These are phyloP conservation scores for Hydropsyche betteni DNA, from an alignment of 2,888 invertebrate species.

Conservation along the genomic window DNA sequence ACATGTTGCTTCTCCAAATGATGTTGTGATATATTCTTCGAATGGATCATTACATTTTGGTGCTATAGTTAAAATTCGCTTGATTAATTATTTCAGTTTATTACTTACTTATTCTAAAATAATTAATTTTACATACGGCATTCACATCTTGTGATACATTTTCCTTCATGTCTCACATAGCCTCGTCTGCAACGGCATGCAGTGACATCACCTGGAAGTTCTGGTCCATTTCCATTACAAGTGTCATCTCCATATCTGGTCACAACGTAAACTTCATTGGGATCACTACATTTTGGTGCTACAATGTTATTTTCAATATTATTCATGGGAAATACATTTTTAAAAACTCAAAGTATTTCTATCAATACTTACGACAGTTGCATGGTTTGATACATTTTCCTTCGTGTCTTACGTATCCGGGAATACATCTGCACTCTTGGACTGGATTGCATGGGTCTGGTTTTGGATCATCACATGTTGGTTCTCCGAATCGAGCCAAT, in stretches of 20 bases:
- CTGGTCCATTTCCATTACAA: not conserved
- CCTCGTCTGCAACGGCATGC: slow-evolving; percentile 20
- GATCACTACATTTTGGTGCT: slow-evolving; percentile 8
- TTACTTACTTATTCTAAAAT: not conserved
- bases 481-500: not conserved
- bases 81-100: not conserved
- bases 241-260: not conserved
- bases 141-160: slow-evolving; percentile 16
- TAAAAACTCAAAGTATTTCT: not conserved
- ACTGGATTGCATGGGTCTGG: not conserved
- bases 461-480: slow-evolving; percentile 24
- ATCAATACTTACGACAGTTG: slow-evolving; percentile 25
- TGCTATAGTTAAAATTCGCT: not conserved
- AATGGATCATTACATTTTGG: slow-evolving; percentile 13
- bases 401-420: slow-evolving; percentile 20
- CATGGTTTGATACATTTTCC: slow-evolving; percentile 21
- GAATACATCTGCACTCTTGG: not conserved
- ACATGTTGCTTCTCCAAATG: slow-evolving; percentile 12
- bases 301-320: no score
- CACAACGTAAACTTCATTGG: slow-evolving; percentile 14
- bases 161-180: slow-evolving; percentile 21
- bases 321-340: no score
- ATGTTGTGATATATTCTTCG: not conserved
- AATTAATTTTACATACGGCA: slow-evolving; percentile 21
- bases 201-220: not conserved